These are phyloP conservation scores for Danio kyathit DNA, from an alignment of 2,797 vertebrate species.

Conservation along the genomic window DNA sequence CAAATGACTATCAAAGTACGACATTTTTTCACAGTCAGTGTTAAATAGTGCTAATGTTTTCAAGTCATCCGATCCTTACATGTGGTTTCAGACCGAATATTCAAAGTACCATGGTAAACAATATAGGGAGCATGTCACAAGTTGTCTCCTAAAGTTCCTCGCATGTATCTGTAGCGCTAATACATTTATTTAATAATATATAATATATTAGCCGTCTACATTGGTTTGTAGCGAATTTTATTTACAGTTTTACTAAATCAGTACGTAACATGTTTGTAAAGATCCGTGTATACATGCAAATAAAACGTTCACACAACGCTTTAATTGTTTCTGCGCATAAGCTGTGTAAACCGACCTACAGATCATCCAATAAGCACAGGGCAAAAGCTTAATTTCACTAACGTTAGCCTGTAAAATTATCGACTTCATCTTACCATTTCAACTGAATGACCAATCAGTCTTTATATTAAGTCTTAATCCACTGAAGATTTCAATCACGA, in stretches of 20 bases:
- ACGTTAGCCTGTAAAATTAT: background rate
- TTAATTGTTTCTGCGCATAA: too few species aligned
- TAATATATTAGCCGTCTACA: background rate
- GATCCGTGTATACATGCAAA: too few species aligned
- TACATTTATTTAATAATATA: background rate
- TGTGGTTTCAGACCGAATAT: too few species aligned
- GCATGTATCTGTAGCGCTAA: background rate
- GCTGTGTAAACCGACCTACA: background rate
- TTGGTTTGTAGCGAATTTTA: background rate
- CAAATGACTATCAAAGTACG: too few species aligned
- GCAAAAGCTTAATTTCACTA: background rate
- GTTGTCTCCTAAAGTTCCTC: background rate
- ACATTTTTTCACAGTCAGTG: too few species aligned
- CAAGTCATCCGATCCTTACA: too few species aligned
- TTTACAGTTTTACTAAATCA: background rate
- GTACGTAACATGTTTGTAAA: background rate
- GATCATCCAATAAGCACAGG: background rate
- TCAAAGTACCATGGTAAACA: too few species aligned
- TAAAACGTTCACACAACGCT: background rate
- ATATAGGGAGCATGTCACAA: too few species aligned
- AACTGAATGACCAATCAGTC: background rate
- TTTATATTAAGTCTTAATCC: background rate
- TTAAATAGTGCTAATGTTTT: too few species aligned
- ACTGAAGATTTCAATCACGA: background rate
- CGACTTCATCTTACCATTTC: conserved; percentile 47